Evolutionary conservation across 1,140 invertebrate genomes (phyloP).

Genomic region (Zaprionus gabonicus): DNA sequence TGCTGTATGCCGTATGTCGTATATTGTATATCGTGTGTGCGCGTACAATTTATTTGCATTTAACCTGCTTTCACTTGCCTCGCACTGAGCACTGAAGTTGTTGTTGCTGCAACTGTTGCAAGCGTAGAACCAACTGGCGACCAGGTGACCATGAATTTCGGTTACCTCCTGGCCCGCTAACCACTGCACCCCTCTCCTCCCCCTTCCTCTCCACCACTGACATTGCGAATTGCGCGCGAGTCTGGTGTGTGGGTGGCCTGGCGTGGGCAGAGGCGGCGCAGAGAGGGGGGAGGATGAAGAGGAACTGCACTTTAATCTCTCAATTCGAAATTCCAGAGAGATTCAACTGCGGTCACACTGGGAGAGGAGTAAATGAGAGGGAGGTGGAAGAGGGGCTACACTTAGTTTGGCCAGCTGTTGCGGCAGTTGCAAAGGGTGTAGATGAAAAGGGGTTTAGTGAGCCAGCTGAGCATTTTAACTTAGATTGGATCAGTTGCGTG

Average conservation of each 20-base stretch:
- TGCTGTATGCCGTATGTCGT: constrained; percentile 15
- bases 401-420: constrained; percentile 2
- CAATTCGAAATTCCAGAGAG: constrained; percentile 67
- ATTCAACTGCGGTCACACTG: constrained; percentile 35
- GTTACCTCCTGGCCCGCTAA: background rate
- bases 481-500: background rate
- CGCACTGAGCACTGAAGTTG: constrained; percentile 30
- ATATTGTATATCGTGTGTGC: constrained; percentile 9
- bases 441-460: background rate
- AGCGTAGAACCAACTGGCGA: constrained; percentile 39
- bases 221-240: constrained; percentile 17
- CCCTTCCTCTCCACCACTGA: background rate
- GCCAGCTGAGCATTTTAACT: background rate
- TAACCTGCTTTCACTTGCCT: constrained; percentile 80
- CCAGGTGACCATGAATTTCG: constrained; percentile 31
- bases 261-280: background rate
- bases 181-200: background rate
- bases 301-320: constrained; percentile 70
- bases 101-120: constrained; percentile 57
- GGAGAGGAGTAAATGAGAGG: constrained; percentile 17
- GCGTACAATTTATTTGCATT: constrained; percentile 78
- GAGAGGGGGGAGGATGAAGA: background rate
- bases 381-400: background rate
- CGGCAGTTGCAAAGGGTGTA: background rate
- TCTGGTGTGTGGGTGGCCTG: constrained; percentile 30